Conservation (phyloP, 2,113 vertebrate species). For the Panurus biarmicus region DNA sequence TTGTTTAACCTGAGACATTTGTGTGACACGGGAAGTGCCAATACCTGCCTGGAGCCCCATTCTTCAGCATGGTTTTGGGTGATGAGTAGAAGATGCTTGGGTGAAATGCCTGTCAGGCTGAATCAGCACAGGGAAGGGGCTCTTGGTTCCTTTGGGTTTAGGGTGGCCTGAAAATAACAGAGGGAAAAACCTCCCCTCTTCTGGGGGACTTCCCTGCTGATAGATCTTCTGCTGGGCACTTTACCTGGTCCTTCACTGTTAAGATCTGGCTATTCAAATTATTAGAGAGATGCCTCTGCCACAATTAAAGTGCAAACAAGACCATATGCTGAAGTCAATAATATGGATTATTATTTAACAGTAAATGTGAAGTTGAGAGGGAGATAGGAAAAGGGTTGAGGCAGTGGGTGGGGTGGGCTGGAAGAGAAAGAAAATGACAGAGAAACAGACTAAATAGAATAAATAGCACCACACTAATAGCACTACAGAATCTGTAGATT, state of each 20-base stretch:
- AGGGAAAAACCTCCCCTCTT: neutral
- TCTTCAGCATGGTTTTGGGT: neutral
- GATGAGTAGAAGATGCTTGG: neutral
- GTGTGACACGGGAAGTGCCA: neutral
- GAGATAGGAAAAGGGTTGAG: neutral
- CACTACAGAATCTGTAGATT: no score
- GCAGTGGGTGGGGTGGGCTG: fast-evolving
- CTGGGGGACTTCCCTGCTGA: neutral
- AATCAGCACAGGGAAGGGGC: neutral
- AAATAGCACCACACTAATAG: neutral
- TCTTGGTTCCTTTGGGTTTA: neutral
- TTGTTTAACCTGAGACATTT: neutral
- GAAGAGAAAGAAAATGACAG: neutral
- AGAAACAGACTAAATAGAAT: neutral
- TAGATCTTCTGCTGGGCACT: neutral
- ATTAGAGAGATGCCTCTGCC: neutral
- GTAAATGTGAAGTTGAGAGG: neutral
- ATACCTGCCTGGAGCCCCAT: neutral
- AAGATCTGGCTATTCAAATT: neutral
- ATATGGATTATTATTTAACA: neutral
- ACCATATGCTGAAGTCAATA: neutral
- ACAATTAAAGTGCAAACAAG: fast-evolving
- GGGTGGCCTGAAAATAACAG: neutral
- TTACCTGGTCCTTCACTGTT: neutral
- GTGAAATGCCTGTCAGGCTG: neutral